Percentiles rank a stretch among this genome's conserved stretches.
Evolutionary conservation across 2,888 invertebrate genomes (phyloP).

Genomic region (Andrena hattorfiana): DNA sequence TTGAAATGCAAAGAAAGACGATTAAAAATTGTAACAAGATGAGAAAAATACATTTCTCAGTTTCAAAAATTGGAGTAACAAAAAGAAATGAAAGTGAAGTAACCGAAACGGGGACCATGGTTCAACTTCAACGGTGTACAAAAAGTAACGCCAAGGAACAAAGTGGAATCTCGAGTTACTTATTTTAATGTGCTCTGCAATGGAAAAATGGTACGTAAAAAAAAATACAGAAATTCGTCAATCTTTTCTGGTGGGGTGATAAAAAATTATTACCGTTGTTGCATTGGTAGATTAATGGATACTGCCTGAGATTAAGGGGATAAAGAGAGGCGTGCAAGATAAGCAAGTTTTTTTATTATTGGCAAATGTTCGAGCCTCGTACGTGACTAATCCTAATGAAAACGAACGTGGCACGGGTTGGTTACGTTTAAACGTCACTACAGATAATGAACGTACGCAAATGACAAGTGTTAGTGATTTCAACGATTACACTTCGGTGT

Average conservation of each 20-base stretch:
- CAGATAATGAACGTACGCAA: slow-evolving; percentile 52
- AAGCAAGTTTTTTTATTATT: slow-evolving; percentile 76
- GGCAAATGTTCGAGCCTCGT: slow-evolving; percentile 71
- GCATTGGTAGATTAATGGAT: slow-evolving; percentile 58
- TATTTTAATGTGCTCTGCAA: background rate
- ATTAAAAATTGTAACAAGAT: too few species aligned
- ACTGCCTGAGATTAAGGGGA: slow-evolving; percentile 67
- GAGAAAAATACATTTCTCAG: too few species aligned
- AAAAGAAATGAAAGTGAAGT: too few species aligned
- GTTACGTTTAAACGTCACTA: slow-evolving; percentile 59
- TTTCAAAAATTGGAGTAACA: too few species aligned
- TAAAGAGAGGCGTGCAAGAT: slow-evolving; percentile 77
- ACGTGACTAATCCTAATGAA: slow-evolving; percentile 77
- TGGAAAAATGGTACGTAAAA: background rate
- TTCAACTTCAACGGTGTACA: too few species aligned
- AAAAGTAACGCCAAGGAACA: too few species aligned
- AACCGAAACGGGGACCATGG: too few species aligned
- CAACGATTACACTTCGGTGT: slow-evolving; percentile 38
- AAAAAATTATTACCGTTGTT: slow-evolving; percentile 58
- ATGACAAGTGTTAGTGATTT: slow-evolving; percentile 58
- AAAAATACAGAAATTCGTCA: background rate
- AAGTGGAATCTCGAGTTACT: too few species aligned
- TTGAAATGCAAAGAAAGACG: too few species aligned
- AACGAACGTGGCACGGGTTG: slow-evolving; percentile 54
- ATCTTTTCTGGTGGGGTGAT: slow-evolving; percentile 26